Conservation (phyloP, 2,888 invertebrate species). For the Trichacis sp. region DNA sequence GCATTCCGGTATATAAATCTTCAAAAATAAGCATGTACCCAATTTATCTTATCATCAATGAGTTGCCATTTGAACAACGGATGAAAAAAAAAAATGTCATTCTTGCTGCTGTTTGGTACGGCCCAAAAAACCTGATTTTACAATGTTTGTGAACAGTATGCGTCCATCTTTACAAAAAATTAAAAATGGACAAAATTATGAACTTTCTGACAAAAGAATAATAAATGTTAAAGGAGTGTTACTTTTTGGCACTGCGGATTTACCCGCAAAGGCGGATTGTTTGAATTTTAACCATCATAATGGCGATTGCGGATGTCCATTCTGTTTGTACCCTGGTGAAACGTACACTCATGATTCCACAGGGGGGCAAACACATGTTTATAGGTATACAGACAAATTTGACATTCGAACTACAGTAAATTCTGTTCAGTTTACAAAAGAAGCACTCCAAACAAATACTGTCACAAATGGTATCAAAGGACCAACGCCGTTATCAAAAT, state of each 20-base stretch:
- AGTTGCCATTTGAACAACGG: conserved; percentile 11
- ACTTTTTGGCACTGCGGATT: conserved; percentile 20
- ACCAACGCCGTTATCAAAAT: conserved; percentile 21
- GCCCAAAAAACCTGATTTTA: conserved; percentile 13
- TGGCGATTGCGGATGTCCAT: conserved; percentile 6
- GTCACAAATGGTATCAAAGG: conserved; percentile 31
- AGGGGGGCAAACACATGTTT: conserved; percentile 13
- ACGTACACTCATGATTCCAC: no score
- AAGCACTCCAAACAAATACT: conserved; percentile 8
- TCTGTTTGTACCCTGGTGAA: no score
- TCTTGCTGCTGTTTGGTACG: no score
- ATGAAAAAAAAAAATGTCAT: conserved; percentile 21
- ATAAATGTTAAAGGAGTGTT: conserved; percentile 9
- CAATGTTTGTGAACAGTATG: conserved; percentile 9
- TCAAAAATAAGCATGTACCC: no score
- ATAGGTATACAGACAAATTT: conserved; percentile 16
- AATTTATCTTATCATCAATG: conserved; percentile 30
- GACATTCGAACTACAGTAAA: conserved; percentile 18
- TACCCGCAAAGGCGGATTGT: conserved; percentile 12
- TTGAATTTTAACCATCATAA: conserved; percentile 14
- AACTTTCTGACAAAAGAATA: conserved; percentile 1
- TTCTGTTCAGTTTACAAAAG: conserved; percentile 20
- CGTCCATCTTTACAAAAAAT: neutral
- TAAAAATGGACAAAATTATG: neutral
- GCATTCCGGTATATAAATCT: no score